Evolutionary conservation across 2,113 vertebrate genomes (phyloP).

Genomic region (Lutjanus erythropterus): DNA sequence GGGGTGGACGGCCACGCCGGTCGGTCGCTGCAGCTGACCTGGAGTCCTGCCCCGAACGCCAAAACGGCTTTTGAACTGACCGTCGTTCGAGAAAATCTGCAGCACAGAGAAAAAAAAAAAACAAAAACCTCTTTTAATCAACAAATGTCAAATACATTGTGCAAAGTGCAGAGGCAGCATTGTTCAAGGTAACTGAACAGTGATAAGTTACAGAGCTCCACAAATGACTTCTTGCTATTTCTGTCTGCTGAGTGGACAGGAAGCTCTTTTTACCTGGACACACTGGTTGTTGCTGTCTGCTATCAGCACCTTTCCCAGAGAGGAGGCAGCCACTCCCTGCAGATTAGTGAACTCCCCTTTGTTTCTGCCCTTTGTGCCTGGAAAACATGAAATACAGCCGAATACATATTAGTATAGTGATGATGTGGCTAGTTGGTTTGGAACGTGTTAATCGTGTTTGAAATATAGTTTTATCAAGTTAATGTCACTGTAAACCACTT

Average conservation of each 20-base stretch:
- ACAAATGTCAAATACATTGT: background rate
- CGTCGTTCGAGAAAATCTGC: slow-evolving; percentile 96
- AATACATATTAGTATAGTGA: background rate
- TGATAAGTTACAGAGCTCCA: background rate
- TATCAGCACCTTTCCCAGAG: slow-evolving; percentile 93
- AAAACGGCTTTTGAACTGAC: slow-evolving; percentile 96
- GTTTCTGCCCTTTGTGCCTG: slow-evolving; percentile 98
- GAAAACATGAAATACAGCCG: slow-evolving; percentile 26
- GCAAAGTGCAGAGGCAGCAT: background rate
- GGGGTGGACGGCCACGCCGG: slow-evolving; percentile 95
- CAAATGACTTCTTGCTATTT: background rate
- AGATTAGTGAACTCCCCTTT: slow-evolving; percentile 99
- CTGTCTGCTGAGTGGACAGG: background rate
- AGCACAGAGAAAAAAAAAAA: background rate
- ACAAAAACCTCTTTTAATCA: background rate
- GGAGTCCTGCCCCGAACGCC: slow-evolving; percentile 95
- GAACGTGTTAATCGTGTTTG: background rate
- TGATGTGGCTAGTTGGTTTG: background rate
- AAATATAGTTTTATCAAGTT: background rate
- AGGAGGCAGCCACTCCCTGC: slow-evolving; percentile 95
- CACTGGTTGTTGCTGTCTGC: slow-evolving; percentile 99
- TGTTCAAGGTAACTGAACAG: background rate
- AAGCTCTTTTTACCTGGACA: slow-evolving; percentile 90
- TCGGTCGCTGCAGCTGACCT: slow-evolving; percentile 95
- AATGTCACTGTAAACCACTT: too few species aligned